These are phyloP conservation scores for Syncerus caffer DNA, from an alignment of 2,797 vertebrate species.

Conservation along the genomic window DNA sequence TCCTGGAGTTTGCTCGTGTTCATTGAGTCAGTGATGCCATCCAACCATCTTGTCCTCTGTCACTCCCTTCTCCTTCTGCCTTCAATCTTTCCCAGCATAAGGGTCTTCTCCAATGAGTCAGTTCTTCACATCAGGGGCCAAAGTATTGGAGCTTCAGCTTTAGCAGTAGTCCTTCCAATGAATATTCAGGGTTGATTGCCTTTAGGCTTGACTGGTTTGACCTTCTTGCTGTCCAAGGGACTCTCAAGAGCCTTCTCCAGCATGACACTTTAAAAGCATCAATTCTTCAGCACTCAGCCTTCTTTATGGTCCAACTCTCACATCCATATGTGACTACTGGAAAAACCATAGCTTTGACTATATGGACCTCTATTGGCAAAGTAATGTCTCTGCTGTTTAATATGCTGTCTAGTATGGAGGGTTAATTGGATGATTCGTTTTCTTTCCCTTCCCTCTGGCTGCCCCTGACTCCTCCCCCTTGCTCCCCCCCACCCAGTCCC, in stretches of 20 bases:
- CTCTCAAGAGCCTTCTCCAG: not conserved
- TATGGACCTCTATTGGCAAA: not conserved
- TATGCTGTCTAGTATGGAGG: not conserved
- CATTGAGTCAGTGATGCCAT: not conserved
- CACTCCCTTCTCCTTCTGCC: not conserved
- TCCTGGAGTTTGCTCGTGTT: not conserved
- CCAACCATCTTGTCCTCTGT: not conserved
- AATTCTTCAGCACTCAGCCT: not conserved
- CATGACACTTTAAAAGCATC: not conserved
- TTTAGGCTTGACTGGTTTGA: not conserved
- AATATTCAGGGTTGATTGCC: not conserved
- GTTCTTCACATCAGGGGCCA: not conserved
- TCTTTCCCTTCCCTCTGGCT: not conserved
- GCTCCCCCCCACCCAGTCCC: not conserved
- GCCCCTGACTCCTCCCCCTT: not conserved
- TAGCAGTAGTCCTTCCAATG: not conserved
- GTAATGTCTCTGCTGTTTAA: not conserved
- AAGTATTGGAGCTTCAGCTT: not conserved
- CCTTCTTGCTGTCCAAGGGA: not conserved
- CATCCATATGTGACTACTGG: not conserved
- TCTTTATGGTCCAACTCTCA: not conserved
- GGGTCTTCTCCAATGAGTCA: not conserved
- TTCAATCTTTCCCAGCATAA: not conserved
- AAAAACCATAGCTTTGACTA: not conserved
- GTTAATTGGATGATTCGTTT: not conserved